A percentile compares a stretch with the other conserved stretches of the same genome.
Evolutionary conservation across 2,113 vertebrate genomes (phyloP).

Genomic region (Patagioenas fasciata): DNA sequence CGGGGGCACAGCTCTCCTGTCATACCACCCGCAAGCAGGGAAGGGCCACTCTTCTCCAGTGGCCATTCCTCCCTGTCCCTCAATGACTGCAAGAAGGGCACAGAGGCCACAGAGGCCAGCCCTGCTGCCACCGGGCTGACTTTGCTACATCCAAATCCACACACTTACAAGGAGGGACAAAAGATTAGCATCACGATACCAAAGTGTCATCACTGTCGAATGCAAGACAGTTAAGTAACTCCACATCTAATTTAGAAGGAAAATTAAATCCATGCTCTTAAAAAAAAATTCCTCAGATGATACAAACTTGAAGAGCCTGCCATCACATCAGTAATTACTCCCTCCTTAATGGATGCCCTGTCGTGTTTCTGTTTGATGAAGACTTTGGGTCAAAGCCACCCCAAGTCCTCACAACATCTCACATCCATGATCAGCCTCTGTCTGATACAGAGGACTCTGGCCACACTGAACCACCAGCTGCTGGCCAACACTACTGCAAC

Average conservation of each 20-base stretch:
- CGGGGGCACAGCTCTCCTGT: background rate
- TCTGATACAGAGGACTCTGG: background rate
- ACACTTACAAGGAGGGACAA: accelerated
- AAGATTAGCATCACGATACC: background rate
- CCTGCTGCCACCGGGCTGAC: accelerated
- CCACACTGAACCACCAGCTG: background rate
- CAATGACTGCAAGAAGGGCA: accelerated
- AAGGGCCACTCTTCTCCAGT: background rate
- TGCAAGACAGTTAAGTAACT: background rate
- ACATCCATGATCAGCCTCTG: accelerated
- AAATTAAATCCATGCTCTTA: background rate
- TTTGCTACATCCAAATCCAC: accelerated
- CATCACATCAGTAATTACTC: background rate
- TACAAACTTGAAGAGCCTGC: background rate
- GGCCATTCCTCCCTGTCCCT: background rate
- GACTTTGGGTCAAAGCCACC: background rate
- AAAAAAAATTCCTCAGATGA: background rate
- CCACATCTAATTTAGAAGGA: background rate
- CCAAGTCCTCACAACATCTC: background rate
- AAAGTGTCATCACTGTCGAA: background rate
- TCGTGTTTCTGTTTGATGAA: background rate
- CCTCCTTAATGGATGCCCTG: background rate
- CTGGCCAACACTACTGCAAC: background rate
- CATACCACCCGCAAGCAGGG: background rate
- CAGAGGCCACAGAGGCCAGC: background rate